Conservation (phyloP, 2,888 invertebrate genomes). For the Fragum whitleyi region DNA sequence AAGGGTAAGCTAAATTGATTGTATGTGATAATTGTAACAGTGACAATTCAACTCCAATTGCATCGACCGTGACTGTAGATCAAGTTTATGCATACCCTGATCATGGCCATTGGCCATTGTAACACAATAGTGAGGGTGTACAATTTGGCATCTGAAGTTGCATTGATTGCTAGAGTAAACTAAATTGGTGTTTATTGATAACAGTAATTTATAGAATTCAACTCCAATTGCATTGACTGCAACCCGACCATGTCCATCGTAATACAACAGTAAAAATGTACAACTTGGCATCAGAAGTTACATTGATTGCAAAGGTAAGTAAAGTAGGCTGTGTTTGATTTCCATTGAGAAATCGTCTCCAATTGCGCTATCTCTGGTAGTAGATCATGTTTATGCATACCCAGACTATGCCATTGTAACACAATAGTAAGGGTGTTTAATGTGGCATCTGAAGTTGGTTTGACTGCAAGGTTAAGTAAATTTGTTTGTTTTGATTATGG, state of each 20-base stretch:
- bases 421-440: conserved; percentile 71
- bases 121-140: conserved; percentile 63
- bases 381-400: conserved; percentile 59
- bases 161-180: too few relatives aligned
- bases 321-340: conserved; percentile 42
- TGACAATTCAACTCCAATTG: conserved; percentile 5
- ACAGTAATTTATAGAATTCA: conserved; percentile 64
- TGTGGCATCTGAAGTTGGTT: conserved; percentile 59
- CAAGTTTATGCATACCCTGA: conserved; percentile 59
- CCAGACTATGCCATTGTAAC: conserved; percentile 59
- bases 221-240: conserved; percentile 24
- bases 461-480: too few relatives aligned
- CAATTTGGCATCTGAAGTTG: conserved; percentile 69
- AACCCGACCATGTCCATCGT: conserved; percentile 66
- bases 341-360: conserved; percentile 52
- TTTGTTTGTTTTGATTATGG: conserved; percentile 48
- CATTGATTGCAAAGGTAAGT: too few relatives aligned
- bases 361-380: conserved; percentile 20
- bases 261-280: conserved; percentile 63
- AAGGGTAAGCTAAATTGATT: too few relatives aligned
- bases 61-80: conserved; percentile 13
- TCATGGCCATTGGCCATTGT: conserved; percentile 73
- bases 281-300: conserved; percentile 74
- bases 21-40: conserved; percentile 69
- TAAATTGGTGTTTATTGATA: conserved; percentile 48